These are phyloP conservation scores for Acanthococcus lagerstroemiae DNA, from an alignment of 2,888 invertebrate species.

Conservation along the genomic window DNA sequence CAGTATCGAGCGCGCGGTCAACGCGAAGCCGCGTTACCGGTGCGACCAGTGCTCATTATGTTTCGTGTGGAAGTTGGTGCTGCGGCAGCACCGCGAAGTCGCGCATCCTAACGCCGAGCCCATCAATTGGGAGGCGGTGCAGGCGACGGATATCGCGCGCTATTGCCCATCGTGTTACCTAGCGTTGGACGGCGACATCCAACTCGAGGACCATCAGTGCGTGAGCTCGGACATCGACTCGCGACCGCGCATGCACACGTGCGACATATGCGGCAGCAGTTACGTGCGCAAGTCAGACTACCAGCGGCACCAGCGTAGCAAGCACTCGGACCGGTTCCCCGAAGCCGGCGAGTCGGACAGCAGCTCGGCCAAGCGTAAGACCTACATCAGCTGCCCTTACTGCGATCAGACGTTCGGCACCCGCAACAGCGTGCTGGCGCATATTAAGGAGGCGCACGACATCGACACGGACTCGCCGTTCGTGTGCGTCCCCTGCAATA, in stretches of 20 bases:
- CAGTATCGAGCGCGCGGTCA: neutral
- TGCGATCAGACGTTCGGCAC: neutral
- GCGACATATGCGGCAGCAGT: neutral
- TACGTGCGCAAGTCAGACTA: neutral
- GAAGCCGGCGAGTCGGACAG: neutral
- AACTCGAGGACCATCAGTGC: neutral
- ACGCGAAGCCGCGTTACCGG: neutral
- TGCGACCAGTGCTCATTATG: slow-evolving; percentile 10
- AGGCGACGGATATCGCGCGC: neutral
- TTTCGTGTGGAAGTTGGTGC: slow-evolving; percentile 17
- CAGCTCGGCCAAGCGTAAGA: neutral
- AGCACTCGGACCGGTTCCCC: neutral
- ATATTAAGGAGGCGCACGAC: slow-evolving; percentile 8
- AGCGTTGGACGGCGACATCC: neutral
- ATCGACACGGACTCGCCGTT: slow-evolving; percentile 14
- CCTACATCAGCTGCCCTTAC: neutral
- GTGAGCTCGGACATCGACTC: neutral
- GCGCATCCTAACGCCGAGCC: neutral
- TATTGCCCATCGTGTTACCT: neutral
- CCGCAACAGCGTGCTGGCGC: neutral
- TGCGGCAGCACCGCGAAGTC: neutral
- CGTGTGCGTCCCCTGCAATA: slow-evolving; percentile 3
- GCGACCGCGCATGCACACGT: neutral
- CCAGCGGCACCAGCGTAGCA: neutral
- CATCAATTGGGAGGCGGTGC: neutral